Percentiles rank a stretch among this genome's conserved stretches.
phyloP scores from a whole-genome alignment of 2,797 vertebrate species.

The Sebastolobus altivelis region DNA sequence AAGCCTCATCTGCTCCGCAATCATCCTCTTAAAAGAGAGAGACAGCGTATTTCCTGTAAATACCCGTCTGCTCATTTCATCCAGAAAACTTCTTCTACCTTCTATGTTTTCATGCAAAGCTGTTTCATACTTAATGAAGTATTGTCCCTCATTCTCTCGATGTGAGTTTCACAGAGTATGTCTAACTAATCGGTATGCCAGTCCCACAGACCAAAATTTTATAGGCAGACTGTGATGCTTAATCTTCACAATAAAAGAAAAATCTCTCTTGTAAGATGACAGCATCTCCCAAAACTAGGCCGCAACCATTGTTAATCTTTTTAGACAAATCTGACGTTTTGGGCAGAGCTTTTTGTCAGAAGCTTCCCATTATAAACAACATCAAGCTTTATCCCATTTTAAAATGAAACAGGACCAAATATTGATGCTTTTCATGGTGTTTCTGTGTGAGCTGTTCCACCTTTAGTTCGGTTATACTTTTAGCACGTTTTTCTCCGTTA shows the following conservation, averaged over 20 bases:
- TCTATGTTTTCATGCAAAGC: neutral
- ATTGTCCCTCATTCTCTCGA: neutral
- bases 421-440: neutral
- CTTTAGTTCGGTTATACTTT: neutral
- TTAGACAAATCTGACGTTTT: slow-evolving; percentile 29
- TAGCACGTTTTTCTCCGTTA: neutral
- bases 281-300: slow-evolving; percentile 4
- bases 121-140: neutral
- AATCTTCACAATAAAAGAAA: slow-evolving; percentile 21
- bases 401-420: neutral
- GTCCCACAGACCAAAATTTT: neutral
- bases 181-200: neutral
- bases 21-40: slow-evolving; percentile 11
- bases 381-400: neutral
- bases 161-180: neutral
- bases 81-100: neutral
- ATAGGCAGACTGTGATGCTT: neutral
- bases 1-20: neutral
- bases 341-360: slow-evolving; percentile 14
- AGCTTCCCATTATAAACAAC: neutral
- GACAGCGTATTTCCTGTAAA: neutral
- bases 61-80: neutral
- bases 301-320: slow-evolving; percentile 23
- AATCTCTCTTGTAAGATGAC: slow-evolving; percentile 26
- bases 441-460: neutral